Conservation (phyloP, 92 coral and sea anemone species). For the Micromussa lordhowensis region DNA sequence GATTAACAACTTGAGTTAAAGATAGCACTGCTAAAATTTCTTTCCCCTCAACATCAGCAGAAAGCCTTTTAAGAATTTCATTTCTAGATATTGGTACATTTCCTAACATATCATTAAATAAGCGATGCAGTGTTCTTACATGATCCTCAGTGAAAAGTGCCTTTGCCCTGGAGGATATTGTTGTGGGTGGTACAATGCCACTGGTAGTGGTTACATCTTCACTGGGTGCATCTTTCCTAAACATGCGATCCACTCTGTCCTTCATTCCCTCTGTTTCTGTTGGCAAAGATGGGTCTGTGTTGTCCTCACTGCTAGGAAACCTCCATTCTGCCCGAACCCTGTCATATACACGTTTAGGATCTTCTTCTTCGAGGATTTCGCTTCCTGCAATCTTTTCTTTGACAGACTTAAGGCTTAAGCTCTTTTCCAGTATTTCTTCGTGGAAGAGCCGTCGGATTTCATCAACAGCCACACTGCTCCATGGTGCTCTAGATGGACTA, state of each 20-base stretch:
- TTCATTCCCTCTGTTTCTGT: constrained; percentile 39
- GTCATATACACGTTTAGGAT: constrained; percentile 49
- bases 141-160: constrained; percentile 45
- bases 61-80: constrained; percentile 49
- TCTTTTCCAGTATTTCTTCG: constrained; percentile 17
- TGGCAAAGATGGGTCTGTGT: constrained; percentile 23
- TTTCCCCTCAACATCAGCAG: constrained; percentile 33
- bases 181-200: constrained; percentile 35
- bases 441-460: constrained; percentile 48
- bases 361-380: constrained; percentile 27
- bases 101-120: constrained; percentile 46
- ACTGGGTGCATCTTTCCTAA: constrained; percentile 33
- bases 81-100: constrained; percentile 33
- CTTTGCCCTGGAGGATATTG: constrained; percentile 29
- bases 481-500: constrained; percentile 34
- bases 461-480: constrained; percentile 40
- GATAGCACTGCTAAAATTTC: constrained; percentile 25
- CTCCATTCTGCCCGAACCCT: constrained; percentile 51
- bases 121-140: constrained; percentile 25
- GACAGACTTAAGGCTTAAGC: constrained; percentile 41
- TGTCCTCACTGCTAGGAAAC: constrained; percentile 29
- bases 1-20: constrained; percentile 41
- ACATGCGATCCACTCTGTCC: constrained; percentile 24
- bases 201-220: constrained; percentile 24
- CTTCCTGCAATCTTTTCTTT: constrained; percentile 48